Conservation (phyloP, 2,797 vertebrate species). For the Platyrinchus mystaceus region DNA sequence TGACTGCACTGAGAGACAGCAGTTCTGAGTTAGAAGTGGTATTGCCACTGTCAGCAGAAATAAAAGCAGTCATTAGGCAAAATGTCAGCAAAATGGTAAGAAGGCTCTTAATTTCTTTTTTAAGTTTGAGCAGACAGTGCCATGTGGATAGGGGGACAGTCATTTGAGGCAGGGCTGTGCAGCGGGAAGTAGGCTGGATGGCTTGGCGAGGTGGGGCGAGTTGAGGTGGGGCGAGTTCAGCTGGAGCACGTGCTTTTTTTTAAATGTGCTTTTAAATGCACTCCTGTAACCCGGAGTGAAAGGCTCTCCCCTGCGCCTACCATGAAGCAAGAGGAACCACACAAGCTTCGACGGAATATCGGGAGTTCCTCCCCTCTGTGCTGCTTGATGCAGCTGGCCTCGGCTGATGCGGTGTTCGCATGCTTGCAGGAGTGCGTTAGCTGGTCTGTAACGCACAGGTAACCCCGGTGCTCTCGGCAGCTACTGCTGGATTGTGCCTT, state of each 20-base stretch:
- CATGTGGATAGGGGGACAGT: background rate
- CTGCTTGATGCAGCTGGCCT: background rate
- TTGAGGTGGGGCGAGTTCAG: rapidly evolving
- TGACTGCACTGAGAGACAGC: background rate
- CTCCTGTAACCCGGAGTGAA: background rate
- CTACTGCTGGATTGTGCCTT: rapidly evolving
- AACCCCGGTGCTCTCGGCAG: background rate
- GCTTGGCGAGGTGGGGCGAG: rapidly evolving
- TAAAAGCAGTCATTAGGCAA: background rate
- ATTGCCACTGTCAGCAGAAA: background rate
- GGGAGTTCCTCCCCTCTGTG: rapidly evolving
- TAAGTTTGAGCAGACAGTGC: background rate
- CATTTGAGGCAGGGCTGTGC: background rate
- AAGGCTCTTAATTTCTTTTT: background rate
- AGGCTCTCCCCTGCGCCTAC: too few relatives aligned
- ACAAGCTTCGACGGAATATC: rapidly evolving
- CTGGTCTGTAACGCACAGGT: rapidly evolving
- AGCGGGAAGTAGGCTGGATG: background rate
- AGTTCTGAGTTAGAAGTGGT: rapidly evolving
- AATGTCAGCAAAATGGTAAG: background rate
- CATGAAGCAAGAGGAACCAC: background rate
- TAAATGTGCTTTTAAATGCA: too few relatives aligned
- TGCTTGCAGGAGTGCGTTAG: rapidly evolving
- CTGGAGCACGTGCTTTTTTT: rapidly evolving
- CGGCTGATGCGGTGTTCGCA: rapidly evolving